These are phyloP conservation scores for Microtus richardsoni DNA, from an alignment of 2,113 vertebrate species.

Conservation along the genomic window DNA sequence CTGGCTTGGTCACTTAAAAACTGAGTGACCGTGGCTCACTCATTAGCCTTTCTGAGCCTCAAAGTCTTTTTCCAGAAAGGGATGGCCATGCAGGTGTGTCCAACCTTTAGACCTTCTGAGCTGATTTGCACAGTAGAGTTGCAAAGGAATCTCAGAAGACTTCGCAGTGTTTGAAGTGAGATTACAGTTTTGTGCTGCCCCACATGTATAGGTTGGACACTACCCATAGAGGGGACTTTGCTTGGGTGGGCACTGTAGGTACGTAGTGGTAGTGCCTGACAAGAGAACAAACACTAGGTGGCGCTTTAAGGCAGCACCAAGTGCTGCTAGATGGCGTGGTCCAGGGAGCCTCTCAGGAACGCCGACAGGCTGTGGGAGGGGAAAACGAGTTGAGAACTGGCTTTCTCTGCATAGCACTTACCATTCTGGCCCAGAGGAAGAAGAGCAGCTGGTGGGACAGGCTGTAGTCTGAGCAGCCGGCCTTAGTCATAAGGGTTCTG, in stretches of 20 bases:
- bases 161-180: neutral
- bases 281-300: neutral
- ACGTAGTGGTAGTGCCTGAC: too few species aligned
- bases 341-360: rapidly evolving
- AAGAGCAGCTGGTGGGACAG: conserved; percentile 94
- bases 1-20: neutral
- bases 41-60: neutral
- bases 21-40: neutral
- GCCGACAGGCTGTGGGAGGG: rapidly evolving
- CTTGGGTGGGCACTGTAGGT: rapidly evolving
- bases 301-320: neutral
- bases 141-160: neutral
- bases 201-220: neutral
- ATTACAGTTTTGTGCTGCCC: neutral
- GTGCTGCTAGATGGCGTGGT: neutral
- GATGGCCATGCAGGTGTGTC: neutral
- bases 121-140: neutral
- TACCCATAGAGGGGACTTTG: neutral
- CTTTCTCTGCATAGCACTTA: conserved; percentile 59
- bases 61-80: neutral
- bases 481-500: conserved; percentile 87
- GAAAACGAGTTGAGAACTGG: neutral
- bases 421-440: conserved; percentile 91
- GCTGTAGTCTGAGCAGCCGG: conserved; percentile 87
- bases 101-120: neutral